Base-by-base conservation (phyloP, 2,888 invertebrate species). In the Rotaria macrura region DNA sequence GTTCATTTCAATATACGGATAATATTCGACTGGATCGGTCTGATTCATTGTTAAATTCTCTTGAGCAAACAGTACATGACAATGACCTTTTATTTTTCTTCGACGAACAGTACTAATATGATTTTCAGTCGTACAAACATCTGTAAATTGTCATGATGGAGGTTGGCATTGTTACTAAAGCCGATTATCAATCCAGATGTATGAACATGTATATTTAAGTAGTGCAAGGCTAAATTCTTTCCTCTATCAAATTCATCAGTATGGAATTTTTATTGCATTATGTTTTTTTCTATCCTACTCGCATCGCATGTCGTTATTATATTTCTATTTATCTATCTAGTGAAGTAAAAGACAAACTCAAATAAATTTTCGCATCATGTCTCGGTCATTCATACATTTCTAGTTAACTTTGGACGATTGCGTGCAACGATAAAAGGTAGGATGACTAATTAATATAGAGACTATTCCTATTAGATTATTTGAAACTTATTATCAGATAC, bases 21-120 rank as follows among this genome's bases (percentile, higher is more conserved):
- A 12, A 57, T n/a, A 25, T 14, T 57, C n/a, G 12, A 57, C 25
- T n/a, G 55, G 55, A 57, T 57, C 55, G 29, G 55, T 29, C 29
- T 14, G 47, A 57, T 57, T 57, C 55, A 57, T 57, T 57, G 55
- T 57, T 57, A 57, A 29, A 57, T 57, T 57, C 55, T 57, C 55
- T 57, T 29, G 55, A 57, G 55, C 55, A 57, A 57, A 57, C 55
- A 57, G 25, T 6, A 57, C 55, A 57, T 57, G 55, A 57, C 55
- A 57, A 57, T 57, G 55, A 57, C 55, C 55, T 57, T 57, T 57
- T 57, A 57, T n/a, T 57, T n/a, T 57, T 57, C 55, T 57, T 57
- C 55, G 2, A 57, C 29, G 29, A 12, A 29, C 29, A 57, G 25
- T 57, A 57, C 29, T 57, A 57, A n/a, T 57, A 57, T 57, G n/a